Evolutionary conservation across 2,113 vertebrate genomes (phyloP), one percentile per base, ranked within the genome.

Genomic region (Psophia crepitans): DNA sequence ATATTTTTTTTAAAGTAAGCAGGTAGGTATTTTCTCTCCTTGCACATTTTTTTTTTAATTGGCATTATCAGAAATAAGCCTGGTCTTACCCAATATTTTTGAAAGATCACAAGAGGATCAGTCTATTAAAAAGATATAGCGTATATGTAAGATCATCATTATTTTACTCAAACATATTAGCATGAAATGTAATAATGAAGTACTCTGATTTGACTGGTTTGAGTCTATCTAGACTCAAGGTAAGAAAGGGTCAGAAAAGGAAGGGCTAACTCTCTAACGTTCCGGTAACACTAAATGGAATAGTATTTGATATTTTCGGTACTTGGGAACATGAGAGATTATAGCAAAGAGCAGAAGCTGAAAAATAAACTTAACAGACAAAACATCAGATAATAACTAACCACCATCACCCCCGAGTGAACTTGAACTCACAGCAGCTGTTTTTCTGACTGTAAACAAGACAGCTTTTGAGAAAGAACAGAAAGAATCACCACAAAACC

Each of bases 401-500:
- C 4, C 3, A 37, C 10, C 22, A 22, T 3, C 20, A 35, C 12
- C 4, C 18, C 1, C 1, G 0, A 85, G 43, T 1, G 5, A 64
- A 6, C 21, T n/a, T 74, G 22, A 74, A 27, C 14, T 91, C 65
- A 44, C 28, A 87, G n/a, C 44, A 82, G 20, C 33, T 74, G 28
- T 11, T 73, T 78, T 78, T 64, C 32, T 85, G 48, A 23, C 54
- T 60, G 15, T 44, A 69, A 77, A 43, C 6, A 61, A 65, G 60
- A 57, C 17, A 21, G 49, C 5, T 68, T 76, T 46, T 54, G 12
- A 82, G 48, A 78, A 78, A 68, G 33, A 82, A 61, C 21, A 65
- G 37, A 64, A 83, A 30, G 20, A 63, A 80, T 19, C 16, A 44
- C 30, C 4, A 32, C 41, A 77, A 87, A 87, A 37, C 4, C 4